A percentile compares a stretch with the other conserved stretches of the same genome.
Conservation (phyloP, 2,888 invertebrate genomes). For the Bugula neritina region DNA sequence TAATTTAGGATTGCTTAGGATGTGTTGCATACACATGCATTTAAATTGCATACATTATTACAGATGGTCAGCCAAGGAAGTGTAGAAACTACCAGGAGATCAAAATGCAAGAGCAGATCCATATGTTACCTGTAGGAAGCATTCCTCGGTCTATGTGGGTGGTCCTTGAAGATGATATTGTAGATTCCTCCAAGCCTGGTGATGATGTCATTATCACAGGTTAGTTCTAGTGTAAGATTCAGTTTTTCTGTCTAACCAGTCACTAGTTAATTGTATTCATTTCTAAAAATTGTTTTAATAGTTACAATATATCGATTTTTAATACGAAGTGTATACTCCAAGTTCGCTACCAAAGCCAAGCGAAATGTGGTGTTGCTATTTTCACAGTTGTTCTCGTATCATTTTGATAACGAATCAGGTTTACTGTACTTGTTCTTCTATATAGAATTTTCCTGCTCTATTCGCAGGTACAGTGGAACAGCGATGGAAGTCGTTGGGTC, state of each 20-base stretch:
- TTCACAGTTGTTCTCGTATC: too few species aligned
- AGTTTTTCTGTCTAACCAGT: too few species aligned
- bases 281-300: not conserved
- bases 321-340: too few species aligned
- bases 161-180: conserved; percentile 75
- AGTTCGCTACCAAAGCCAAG: too few species aligned
- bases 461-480: conserved; percentile 64
- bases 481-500: conserved; percentile 64
- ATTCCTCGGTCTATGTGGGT: conserved; percentile 73
- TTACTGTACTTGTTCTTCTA: too few species aligned
- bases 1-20: too few species aligned
- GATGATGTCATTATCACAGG: conserved; percentile 76
- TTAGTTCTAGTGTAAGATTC: too few species aligned
- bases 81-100: conserved; percentile 52
- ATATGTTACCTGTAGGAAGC: conserved; percentile 65
- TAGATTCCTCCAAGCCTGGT: conserved; percentile 79
- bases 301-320: conserved; percentile 4
- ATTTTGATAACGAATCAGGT: too few species aligned
- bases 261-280: not conserved
- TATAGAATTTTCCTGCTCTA: too few species aligned
- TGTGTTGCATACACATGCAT: too few species aligned
- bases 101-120: conserved; percentile 75
- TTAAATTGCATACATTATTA: too few species aligned
- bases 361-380: too few species aligned
- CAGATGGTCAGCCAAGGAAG: conserved; percentile 57